phyloP scores from a whole-genome alignment of 2,113 vertebrate genomes.

The Pteruthius melanotis region DNA sequence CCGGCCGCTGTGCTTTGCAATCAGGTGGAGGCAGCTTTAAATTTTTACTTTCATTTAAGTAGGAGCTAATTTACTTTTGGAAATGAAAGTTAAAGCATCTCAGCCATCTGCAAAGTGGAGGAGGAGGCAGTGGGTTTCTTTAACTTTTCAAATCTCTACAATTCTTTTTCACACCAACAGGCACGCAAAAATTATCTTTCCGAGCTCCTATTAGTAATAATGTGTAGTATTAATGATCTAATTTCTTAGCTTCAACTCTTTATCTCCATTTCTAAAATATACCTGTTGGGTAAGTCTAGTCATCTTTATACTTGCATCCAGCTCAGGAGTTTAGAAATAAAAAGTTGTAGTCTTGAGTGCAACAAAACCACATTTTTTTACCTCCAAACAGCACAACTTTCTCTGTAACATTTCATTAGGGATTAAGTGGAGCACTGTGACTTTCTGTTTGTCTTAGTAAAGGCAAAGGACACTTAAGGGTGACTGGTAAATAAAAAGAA shows the following conservation, averaged over 20 bases:
- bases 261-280: background rate
- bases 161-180: background rate
- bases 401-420: background rate
- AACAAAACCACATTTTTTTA: background rate
- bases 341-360: background rate
- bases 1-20: background rate
- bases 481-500: background rate
- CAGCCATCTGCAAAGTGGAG: constrained; percentile 48
- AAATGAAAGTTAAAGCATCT: constrained; percentile 28
- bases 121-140: constrained; percentile 24
- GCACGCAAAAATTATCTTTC: constrained; percentile 11
- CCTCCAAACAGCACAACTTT: background rate
- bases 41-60: constrained; percentile 29
- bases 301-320: background rate
- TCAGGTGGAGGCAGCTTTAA: constrained; percentile 37
- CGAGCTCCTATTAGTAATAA: background rate
- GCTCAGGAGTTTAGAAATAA: background rate
- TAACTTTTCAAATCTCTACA: constrained; percentile 12
- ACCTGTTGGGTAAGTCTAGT: background rate
- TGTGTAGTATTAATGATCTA: background rate
- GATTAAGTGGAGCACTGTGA: background rate
- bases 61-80: constrained; percentile 42
- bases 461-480: background rate
- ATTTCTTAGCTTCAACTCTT: background rate
- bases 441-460: background rate